phyloP scores from a whole-genome alignment of 2,113 vertebrate species.

The Mobula birostris region DNA sequence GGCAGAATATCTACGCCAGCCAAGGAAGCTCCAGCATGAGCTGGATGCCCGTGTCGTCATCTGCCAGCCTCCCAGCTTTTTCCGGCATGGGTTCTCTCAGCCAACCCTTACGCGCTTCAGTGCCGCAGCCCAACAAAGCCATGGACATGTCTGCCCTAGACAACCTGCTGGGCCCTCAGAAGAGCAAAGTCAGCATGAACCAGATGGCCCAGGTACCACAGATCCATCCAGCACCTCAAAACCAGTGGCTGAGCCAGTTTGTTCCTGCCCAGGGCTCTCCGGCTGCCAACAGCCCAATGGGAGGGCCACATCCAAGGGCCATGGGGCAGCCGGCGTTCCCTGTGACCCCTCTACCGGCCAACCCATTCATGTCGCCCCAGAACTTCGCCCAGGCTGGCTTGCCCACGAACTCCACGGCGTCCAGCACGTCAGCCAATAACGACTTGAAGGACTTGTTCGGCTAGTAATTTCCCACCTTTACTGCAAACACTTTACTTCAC shows the following conservation, averaged over 20 bases:
- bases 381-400: constrained; percentile 73
- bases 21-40: constrained; percentile 46
- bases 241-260: constrained; percentile 83
- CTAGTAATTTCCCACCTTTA: constrained; percentile 49
- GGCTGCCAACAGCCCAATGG: constrained; percentile 50
- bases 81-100: constrained; percentile 55
- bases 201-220: constrained; percentile 73
- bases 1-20: constrained; percentile 67
- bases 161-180: constrained; percentile 80
- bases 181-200: constrained; percentile 85
- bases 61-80: constrained; percentile 74
- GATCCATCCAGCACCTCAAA: constrained; percentile 45
- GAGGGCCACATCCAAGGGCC: constrained; percentile 58
- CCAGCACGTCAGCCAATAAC: constrained; percentile 78
- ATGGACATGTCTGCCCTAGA: constrained; percentile 82
- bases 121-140: constrained; percentile 55
- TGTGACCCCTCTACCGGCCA: constrained; percentile 65
- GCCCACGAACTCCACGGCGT: constrained; percentile 64
- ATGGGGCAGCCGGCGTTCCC: constrained; percentile 71
- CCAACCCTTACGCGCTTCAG: constrained; percentile 47
- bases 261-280: constrained; percentile 62
- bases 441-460: constrained; percentile 97
- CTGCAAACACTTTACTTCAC: too few species aligned
- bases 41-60: constrained; percentile 59
- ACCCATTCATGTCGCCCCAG: constrained; percentile 93